phyloP scores from a whole-genome alignment of 2,888 invertebrate species.

The Petrolisthes cinctipes region DNA sequence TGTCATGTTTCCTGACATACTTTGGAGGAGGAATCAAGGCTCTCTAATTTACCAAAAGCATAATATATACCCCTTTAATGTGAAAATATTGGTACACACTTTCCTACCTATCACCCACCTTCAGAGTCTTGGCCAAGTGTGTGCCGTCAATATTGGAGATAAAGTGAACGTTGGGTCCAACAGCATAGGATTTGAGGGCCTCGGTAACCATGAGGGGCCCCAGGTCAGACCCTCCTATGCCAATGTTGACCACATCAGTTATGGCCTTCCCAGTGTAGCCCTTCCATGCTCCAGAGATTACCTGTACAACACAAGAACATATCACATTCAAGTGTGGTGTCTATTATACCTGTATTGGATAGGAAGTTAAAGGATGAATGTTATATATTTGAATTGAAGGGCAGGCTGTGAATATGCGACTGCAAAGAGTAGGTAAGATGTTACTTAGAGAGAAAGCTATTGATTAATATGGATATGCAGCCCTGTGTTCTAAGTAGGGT shows the following conservation, averaged over 20 bases:
- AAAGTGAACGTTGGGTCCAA: conserved; percentile 91
- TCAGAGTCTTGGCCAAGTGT: conserved; percentile 93
- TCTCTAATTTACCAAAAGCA: too few relatives aligned
- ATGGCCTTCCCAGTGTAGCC: conserved; percentile 92
- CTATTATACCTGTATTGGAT: too few relatives aligned
- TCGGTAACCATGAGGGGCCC: conserved; percentile 99
- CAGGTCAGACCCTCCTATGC: conserved; percentile 98
- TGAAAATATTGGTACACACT: background rate
- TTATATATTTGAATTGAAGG: too few relatives aligned
- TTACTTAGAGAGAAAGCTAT: too few relatives aligned
- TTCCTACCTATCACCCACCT: conserved; percentile 71
- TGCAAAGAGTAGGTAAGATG: too few relatives aligned
- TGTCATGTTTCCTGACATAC: too few relatives aligned
- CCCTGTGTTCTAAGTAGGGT: too few relatives aligned
- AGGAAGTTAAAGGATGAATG: too few relatives aligned
- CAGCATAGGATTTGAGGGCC: conserved; percentile 90
- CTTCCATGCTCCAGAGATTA: conserved; percentile 75
- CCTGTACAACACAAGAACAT: conserved; percentile 66
- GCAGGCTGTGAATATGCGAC: too few relatives aligned
- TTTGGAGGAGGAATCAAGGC: too few relatives aligned
- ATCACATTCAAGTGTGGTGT: too few relatives aligned
- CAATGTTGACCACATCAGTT: conserved; percentile 98
- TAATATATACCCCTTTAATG: background rate
- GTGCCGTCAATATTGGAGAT: conserved; percentile 99
- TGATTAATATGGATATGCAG: too few relatives aligned